A percentile compares a stretch with the other conserved stretches of the same genome.
Evolutionary conservation across 2,113 vertebrate species (phyloP).

Genomic region (Panurus biarmicus): DNA sequence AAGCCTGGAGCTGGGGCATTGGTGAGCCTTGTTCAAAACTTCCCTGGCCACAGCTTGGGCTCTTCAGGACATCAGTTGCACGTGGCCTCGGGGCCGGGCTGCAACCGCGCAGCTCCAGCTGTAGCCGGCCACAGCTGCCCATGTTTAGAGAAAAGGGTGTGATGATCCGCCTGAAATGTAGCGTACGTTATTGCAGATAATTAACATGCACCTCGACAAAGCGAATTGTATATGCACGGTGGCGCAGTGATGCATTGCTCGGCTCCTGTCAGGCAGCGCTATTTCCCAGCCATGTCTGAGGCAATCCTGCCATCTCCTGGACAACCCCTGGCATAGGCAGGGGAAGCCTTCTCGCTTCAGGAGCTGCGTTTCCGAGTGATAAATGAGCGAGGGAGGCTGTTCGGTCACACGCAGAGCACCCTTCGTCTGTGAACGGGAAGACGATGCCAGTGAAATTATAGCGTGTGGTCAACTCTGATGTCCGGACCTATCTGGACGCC

Average conservation of each 20-base stretch:
- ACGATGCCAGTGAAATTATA: not conserved
- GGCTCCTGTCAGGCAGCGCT: not conserved
- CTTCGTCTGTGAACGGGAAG: not conserved
- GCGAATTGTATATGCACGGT: not conserved
- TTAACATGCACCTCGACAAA: not conserved
- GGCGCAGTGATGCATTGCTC: not conserved
- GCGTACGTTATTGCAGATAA: not conserved
- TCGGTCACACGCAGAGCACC: not conserved
- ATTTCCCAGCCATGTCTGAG: slow-evolving; percentile 9
- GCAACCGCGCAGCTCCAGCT: not conserved
- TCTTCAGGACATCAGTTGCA: not conserved
- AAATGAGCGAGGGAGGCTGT: not conserved
- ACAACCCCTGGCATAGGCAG: slow-evolving; percentile 33
- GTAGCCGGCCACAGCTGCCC: not conserved
- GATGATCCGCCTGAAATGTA: not conserved
- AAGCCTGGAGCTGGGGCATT: not conserved
- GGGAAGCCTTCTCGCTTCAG: not conserved
- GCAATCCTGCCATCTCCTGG: slow-evolving; percentile 77
- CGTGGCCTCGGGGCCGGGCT: not conserved
- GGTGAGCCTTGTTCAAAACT: not conserved
- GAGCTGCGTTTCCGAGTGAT: not conserved
- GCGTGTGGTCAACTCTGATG: not conserved
- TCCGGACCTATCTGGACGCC: not conserved
- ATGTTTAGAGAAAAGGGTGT: accelerated
- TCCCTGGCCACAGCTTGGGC: not conserved